A percentile compares a stretch with the other conserved stretches of the same genome.
Evolutionary conservation across 2,113 vertebrate species (phyloP).

Genomic region (Eolophus roseicapilla): DNA sequence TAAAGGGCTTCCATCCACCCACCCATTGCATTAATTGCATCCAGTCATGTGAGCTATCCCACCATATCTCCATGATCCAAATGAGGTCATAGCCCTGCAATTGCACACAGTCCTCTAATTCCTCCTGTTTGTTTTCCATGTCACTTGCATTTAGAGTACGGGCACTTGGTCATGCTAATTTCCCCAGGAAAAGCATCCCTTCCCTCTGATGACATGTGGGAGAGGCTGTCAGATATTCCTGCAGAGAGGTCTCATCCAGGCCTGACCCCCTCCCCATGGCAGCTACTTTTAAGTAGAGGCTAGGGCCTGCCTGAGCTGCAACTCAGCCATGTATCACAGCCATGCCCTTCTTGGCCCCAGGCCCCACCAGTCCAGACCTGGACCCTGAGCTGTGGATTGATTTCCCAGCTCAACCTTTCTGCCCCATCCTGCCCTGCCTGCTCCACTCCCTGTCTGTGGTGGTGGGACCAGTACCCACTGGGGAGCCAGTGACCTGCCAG

Average conservation of each 20-base stretch:
- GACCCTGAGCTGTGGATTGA: background rate
- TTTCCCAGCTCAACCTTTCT: background rate
- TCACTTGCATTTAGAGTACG: background rate
- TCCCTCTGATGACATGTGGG: background rate
- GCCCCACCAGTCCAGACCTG: background rate
- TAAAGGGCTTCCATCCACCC: background rate
- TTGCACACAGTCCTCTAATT: background rate
- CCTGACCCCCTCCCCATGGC: background rate
- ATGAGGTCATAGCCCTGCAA: background rate
- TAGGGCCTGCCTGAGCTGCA: background rate
- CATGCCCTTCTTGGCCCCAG: too few species aligned
- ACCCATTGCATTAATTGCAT: background rate
- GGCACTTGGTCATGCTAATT: background rate
- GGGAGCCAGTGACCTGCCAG: background rate
- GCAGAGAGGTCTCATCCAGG: background rate
- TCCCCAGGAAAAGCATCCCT: background rate
- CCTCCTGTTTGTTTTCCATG: background rate
- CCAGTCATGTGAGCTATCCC: background rate
- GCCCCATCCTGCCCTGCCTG: background rate
- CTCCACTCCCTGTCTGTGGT: too few species aligned
- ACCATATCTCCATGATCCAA: rapidly evolving
- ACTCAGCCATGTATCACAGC: too few species aligned
- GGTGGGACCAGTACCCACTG: background rate
- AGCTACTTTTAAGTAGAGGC: background rate
- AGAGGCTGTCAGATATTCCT: background rate